Evolutionary conservation across 2,113 vertebrate species (phyloP).

Genomic region (Ophiodon elongatus): DNA sequence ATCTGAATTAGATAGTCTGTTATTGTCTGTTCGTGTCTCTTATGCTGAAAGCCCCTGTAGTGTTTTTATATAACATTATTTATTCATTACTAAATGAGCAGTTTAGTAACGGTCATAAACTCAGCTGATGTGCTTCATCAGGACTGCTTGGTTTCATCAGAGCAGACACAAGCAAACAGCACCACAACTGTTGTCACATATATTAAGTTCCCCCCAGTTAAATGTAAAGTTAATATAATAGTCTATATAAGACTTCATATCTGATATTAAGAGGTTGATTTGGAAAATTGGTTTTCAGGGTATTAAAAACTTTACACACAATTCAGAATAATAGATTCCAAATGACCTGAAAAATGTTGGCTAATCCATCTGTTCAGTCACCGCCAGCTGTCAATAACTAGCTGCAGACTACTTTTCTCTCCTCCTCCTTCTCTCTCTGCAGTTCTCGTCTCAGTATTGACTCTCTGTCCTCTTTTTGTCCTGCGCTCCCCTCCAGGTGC

Average conservation of each 20-base stretch:
- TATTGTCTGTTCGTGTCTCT: not conserved
- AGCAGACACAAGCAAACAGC: not conserved
- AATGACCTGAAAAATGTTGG: constrained; percentile 4
- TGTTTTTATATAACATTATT: not conserved
- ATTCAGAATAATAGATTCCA: not conserved
- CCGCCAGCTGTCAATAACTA: constrained; percentile 14
- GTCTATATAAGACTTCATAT: not conserved
- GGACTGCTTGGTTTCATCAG: not conserved
- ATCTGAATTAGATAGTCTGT: not conserved
- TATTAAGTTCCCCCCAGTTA: not conserved
- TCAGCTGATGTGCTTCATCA: not conserved
- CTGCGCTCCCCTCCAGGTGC: constrained; percentile 84
- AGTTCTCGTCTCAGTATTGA: constrained; percentile 13
- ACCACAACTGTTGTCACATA: not conserved
- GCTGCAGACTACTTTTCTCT: not conserved
- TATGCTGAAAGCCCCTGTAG: not conserved
- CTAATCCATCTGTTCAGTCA: constrained; percentile 8
- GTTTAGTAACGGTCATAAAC: not conserved
- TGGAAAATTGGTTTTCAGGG: not conserved
- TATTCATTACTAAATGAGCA: not conserved
- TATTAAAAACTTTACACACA: not conserved
- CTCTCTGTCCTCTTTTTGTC: constrained; percentile 15
- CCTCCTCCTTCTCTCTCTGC: not conserved
- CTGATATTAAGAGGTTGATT: not conserved
- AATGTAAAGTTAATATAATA: not conserved